These are phyloP conservation scores for Sympetrum striolatum DNA, from an alignment of 2,888 invertebrate species.

Conservation along the genomic window DNA sequence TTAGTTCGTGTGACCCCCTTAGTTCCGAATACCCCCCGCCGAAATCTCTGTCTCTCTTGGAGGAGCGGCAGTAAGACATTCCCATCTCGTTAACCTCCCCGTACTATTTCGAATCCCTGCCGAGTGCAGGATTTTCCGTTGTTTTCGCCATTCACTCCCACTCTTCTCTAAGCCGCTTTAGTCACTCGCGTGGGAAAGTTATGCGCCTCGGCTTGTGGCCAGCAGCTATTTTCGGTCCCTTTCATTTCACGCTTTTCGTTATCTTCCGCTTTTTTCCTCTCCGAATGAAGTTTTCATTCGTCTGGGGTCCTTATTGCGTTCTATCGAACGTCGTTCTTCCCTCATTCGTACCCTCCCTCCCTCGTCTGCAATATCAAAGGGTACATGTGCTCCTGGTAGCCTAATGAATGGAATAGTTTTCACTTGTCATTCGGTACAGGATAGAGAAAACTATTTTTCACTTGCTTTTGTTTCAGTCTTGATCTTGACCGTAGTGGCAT, in stretches of 20 bases:
- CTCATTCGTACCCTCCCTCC: neutral
- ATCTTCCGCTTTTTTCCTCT: neutral
- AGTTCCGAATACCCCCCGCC: neutral
- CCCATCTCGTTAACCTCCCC: neutral
- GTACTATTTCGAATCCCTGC: neutral
- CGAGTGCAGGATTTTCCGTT: neutral
- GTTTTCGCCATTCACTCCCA: neutral
- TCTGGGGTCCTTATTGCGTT: neutral
- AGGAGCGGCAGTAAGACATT: neutral
- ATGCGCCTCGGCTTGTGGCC: neutral
- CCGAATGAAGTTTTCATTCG: neutral
- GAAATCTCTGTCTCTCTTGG: too few species aligned
- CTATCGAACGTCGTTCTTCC: neutral
- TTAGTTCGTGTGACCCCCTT: too few species aligned
- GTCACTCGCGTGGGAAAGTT: neutral
- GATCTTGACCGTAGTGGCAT: too few species aligned
- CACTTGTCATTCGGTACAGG: too few species aligned
- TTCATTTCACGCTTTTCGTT: neutral
- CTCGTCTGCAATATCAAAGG: neutral
- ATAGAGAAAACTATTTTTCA: too few species aligned
- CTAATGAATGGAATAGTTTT: too few species aligned
- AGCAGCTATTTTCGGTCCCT: neutral
- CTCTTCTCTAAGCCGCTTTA: neutral
- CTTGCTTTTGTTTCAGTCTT: too few species aligned
- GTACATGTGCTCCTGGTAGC: neutral